Evolutionary conservation across 2,888 invertebrate genomes (phyloP), one percentile per base, ranked within the genome.

Genomic region (Salticus scenicus): DNA sequence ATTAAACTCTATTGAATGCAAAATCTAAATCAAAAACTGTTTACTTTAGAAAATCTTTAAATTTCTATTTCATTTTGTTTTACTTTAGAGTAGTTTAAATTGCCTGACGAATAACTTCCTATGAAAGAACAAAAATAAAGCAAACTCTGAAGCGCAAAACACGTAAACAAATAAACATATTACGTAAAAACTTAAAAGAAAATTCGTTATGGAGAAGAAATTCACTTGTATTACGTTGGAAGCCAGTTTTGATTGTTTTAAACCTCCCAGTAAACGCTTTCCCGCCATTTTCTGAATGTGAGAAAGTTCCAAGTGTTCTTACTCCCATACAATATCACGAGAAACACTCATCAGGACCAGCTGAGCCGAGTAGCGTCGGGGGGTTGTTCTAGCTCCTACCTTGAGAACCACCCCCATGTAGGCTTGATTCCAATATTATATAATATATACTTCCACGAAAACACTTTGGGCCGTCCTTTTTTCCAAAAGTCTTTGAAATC

Each of bases 391-490:
- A 57, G 20, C 57, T 57, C 57, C 57, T 57, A 12, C 57, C 57
- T 24, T 57, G 57, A 24, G 57, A 57, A 47, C 41, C 24, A 24
- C 24, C 51, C 66, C 67, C 69, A 24, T 17, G 41, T n/a, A 33
- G 27, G 74, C 70, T 63, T 76, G 83, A 83, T 83, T 83, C 83
- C 83, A 67, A 83, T 83, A 83, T 83, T 83, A 83, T 77, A 82
- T 83, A 77, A 83, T 83, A 83, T 77, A 83, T 77, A 82, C 75
- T 76, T 76, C 76, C 57, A 31, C 72, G 72, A 76, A 70, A 81
- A 81, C 63, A n/a, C 42, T 57, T 51, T 70, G 37, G 42, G 30
- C 47, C 33, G 17, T 51, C 51, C 27, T 31, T 30, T 51, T 51
- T 28, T 31, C 42, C 31, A 8, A 51, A 77, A 83, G 83, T 77